Evolutionary conservation across 1,140 invertebrate species (phyloP).

Genomic region (Thereuonema tuberculata): DNA sequence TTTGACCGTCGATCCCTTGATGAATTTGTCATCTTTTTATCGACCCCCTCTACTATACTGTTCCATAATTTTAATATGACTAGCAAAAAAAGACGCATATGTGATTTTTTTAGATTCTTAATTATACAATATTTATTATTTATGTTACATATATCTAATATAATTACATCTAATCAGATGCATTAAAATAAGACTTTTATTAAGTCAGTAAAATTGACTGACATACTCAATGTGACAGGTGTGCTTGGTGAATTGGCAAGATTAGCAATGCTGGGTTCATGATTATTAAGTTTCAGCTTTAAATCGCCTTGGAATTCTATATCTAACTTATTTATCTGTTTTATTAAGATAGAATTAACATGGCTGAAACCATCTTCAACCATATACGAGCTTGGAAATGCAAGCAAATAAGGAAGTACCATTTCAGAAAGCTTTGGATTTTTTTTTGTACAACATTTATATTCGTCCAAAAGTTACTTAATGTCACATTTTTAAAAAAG

Average conservation of each 20-base stretch:
- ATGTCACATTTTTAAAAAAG: background rate
- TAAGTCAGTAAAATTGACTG: too few relatives aligned
- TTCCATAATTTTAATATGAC: background rate
- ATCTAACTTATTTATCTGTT: background rate
- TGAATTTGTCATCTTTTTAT: background rate
- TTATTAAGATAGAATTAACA: background rate
- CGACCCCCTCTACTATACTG: background rate
- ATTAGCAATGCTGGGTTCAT: background rate
- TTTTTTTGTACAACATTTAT: background rate
- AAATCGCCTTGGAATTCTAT: background rate
- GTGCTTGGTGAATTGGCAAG: background rate
- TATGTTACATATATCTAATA: background rate
- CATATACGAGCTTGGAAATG: background rate
- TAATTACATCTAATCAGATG: background rate
- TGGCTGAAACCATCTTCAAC: background rate
- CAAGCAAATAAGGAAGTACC: background rate
- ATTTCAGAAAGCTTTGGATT: background rate
- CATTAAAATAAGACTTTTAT: background rate
- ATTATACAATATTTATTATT: background rate
- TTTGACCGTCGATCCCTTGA: background rate
- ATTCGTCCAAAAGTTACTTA: background rate
- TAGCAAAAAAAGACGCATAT: background rate
- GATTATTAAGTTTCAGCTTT: background rate
- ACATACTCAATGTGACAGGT: background rate
- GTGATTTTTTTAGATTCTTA: background rate